Conservation (phyloP, 1,140 invertebrate genomes). For the Hirudo medicinalis region DNA sequence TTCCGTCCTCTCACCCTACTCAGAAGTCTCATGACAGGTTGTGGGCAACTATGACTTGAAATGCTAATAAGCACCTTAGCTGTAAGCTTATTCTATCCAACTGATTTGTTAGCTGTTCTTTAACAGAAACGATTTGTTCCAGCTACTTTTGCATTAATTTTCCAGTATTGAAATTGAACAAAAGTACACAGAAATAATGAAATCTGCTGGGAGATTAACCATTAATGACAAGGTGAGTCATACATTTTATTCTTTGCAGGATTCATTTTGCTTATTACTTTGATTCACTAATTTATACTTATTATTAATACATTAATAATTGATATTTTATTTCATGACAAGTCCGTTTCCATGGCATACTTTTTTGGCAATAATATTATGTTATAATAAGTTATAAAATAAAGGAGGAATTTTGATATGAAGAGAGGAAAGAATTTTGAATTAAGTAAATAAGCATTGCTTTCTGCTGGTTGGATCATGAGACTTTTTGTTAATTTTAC, state of each 20-base stretch:
- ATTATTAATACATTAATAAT: conserved; percentile 13
- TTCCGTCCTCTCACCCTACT: conserved; percentile 6
- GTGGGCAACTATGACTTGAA: background rate
- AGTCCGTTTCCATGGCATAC: background rate
- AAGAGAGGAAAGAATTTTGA: no score
- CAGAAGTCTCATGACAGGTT: conserved; percentile 13
- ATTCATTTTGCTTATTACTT: background rate
- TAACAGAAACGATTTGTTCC: no score
- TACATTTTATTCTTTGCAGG: conserved; percentile 2
- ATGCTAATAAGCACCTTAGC: no score
- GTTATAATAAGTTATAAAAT: no score
- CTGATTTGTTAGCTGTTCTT: no score
- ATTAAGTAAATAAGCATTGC: no score
- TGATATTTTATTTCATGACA: background rate
- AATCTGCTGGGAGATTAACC: conserved; percentile 68
- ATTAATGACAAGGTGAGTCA: conserved; percentile 53
- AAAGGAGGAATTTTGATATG: no score
- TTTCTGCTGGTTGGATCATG: no score
- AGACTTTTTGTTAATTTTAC: no score
- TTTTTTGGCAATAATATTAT: no score
- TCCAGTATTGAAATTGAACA: conserved; percentile 46
- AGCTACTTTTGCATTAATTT: conserved; percentile 13
- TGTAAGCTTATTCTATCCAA: no score
- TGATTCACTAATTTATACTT: conserved; percentile 8
- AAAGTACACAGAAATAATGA: conserved; percentile 62